Conservation (phyloP, 2,888 invertebrate species). For the Caenorhabditis sinica region DNA sequence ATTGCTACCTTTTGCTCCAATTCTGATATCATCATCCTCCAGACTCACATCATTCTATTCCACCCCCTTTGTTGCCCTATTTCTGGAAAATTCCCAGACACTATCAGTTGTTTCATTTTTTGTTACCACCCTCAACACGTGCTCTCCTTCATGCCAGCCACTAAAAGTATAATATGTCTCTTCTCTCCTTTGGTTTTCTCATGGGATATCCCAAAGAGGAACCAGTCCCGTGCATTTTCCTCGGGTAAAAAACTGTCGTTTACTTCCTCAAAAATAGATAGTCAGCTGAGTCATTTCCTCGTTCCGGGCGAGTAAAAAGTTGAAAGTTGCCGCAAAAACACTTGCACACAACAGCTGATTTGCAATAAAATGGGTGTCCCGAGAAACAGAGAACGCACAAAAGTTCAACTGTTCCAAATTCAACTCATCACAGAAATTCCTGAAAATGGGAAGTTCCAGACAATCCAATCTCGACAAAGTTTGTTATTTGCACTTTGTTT, state of each 20-base stretch:
- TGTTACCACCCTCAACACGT: conserved; percentile 16
- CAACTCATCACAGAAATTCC: background rate
- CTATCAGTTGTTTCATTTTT: background rate
- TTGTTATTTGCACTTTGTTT: conserved; percentile 8
- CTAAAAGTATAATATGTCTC: background rate
- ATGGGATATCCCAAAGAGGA: conserved; percentile 22
- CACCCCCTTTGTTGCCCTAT: background rate
- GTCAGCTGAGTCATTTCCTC: conserved; percentile 36
- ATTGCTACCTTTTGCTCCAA: background rate
- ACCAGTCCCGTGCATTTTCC: background rate
- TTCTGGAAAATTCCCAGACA: conserved; percentile 3
- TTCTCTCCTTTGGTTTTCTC: conserved; percentile 1
- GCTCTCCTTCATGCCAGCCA: background rate
- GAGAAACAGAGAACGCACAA: conserved; percentile 28
- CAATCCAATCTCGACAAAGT: background rate
- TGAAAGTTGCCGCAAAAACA: background rate
- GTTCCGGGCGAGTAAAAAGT: background rate
- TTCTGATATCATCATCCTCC: conserved; percentile 4
- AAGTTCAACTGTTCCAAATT: conserved; percentile 28
- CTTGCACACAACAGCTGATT: background rate
- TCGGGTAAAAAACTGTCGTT: conserved; percentile 11
- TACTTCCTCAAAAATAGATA: conserved; percentile 30
- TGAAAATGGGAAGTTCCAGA: too few species aligned
- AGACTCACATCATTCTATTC: conserved; percentile 1
- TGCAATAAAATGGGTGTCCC: background rate